phyloP scores from a whole-genome alignment of 1,140 invertebrate species.

The Trigoniulus corallinus region DNA sequence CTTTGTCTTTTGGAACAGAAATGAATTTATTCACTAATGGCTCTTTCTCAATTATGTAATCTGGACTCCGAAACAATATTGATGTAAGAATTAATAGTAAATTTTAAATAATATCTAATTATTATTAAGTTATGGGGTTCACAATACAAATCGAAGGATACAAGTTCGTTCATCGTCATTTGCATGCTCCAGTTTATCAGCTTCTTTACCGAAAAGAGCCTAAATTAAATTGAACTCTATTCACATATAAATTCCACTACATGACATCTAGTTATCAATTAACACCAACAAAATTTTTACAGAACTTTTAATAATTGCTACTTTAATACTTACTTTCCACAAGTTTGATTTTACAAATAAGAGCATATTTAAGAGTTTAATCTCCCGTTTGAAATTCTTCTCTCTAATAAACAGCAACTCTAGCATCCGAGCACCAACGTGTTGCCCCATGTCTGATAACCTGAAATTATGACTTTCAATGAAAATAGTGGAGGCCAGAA shows the following conservation, averaged over 20 bases:
- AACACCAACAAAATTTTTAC: conserved; percentile 3
- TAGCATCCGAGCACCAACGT: conserved; percentile 82
- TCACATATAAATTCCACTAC: background rate
- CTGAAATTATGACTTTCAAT: conserved; percentile 29
- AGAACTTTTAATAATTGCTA: background rate
- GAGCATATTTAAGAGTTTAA: conserved; percentile 84
- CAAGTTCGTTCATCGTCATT: conserved; percentile 93
- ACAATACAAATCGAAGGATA: conserved; percentile 21
- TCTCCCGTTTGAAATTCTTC: conserved; percentile 84
- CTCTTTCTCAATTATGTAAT: conserved; percentile 98
- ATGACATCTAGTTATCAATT: background rate
- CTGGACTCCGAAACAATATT: conserved; percentile 16
- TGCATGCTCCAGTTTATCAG: conserved; percentile 94
- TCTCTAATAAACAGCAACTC: conserved; percentile 89
- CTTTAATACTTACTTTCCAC: conserved; percentile 60
- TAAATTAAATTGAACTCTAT: conserved; percentile 25
- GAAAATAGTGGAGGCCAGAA: background rate
- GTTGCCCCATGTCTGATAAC: conserved; percentile 79
- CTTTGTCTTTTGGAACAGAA: conserved; percentile 94
- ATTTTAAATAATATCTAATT: no score
- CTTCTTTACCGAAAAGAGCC: conserved; percentile 92
- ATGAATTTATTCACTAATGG: conserved; percentile 93
- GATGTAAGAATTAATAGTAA: background rate
- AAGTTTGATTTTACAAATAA: conserved; percentile 90
- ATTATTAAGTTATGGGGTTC: background rate